phyloP scores from a whole-genome alignment of 2,888 invertebrate genomes.

The Noctua janthina region DNA sequence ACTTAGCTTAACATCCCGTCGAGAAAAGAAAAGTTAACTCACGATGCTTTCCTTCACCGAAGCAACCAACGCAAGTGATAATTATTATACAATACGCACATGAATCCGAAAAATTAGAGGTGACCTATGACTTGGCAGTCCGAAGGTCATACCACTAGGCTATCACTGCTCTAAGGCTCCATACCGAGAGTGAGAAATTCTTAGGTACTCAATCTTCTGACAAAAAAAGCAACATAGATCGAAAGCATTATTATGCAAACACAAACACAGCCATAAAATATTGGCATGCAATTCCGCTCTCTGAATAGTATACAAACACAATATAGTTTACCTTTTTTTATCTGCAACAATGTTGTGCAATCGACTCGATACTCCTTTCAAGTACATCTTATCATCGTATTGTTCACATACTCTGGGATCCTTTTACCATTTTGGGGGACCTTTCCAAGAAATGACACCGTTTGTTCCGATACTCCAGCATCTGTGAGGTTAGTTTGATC shows the following conservation, averaged over 20 bases:
- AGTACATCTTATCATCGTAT: conserved; percentile 30
- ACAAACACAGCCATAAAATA: conserved; percentile 19
- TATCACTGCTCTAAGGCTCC: too few relatives aligned
- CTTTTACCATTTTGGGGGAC: conserved; percentile 29
- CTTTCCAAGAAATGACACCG: conserved; percentile 34
- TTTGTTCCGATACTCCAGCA: conserved; percentile 37
- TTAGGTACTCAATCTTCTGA: not conserved
- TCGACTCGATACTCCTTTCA: conserved; percentile 31
- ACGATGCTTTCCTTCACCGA: not conserved
- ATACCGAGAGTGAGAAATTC: not conserved
- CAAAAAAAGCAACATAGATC: not conserved
- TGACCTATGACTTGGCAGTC: too few relatives aligned
- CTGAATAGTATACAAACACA: conserved; percentile 16
- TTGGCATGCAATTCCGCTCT: conserved; percentile 19
- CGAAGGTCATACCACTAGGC: too few relatives aligned
- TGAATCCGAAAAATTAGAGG: too few relatives aligned
- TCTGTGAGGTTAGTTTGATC: conserved; percentile 59
- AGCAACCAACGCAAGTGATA: too few relatives aligned
- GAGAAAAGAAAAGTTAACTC: too few relatives aligned
- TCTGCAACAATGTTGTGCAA: conserved; percentile 30
- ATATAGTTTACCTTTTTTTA: conserved; percentile 45
- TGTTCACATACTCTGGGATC: conserved; percentile 37
- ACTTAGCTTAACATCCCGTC: too few relatives aligned
- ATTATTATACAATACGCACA: too few relatives aligned
- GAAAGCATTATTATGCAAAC: not conserved